These are phyloP conservation scores for Nannobrachium achirus DNA, from an alignment of 2,113 vertebrate species.

Conservation along the genomic window DNA sequence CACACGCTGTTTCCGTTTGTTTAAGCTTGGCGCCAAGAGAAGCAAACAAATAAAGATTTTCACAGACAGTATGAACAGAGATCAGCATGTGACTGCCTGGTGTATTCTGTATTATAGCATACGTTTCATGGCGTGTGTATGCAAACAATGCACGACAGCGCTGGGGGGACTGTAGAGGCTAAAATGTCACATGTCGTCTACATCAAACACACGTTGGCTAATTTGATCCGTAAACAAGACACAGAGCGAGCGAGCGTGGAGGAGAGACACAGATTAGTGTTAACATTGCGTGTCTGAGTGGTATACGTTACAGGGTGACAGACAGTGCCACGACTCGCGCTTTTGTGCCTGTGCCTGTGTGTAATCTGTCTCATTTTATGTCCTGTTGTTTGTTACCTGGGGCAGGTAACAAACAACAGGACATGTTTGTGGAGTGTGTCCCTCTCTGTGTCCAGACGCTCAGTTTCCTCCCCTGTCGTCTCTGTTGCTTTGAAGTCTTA, in stretches of 20 bases:
- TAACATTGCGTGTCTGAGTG: background rate
- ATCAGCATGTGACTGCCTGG: background rate
- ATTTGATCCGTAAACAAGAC: slow-evolving; percentile 2
- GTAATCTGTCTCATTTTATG: background rate
- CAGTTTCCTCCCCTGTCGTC: background rate
- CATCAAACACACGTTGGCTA: slow-evolving; percentile 7
- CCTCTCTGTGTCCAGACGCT: slow-evolving; percentile 28
- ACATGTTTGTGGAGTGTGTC: slow-evolving; percentile 9
- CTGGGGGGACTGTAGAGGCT: slow-evolving; percentile 2
- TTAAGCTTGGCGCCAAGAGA: too few relatives aligned
- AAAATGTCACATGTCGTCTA: background rate
- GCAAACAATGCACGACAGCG: background rate
- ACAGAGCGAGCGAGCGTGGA: background rate
- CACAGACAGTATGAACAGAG: too few relatives aligned
- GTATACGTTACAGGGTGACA: background rate
- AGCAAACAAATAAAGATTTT: too few relatives aligned
- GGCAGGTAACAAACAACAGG: background rate
- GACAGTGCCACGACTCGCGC: background rate
- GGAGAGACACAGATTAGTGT: background rate
- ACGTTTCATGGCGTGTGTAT: background rate
- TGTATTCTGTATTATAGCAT: too few relatives aligned
- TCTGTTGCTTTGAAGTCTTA: slow-evolving; percentile 34
- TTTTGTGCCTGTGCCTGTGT: background rate
- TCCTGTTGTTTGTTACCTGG: background rate
- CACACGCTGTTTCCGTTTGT: too few relatives aligned